phyloP scores from a whole-genome alignment of 2,797 vertebrate species.

The Arnoldichthys spilopterus region DNA sequence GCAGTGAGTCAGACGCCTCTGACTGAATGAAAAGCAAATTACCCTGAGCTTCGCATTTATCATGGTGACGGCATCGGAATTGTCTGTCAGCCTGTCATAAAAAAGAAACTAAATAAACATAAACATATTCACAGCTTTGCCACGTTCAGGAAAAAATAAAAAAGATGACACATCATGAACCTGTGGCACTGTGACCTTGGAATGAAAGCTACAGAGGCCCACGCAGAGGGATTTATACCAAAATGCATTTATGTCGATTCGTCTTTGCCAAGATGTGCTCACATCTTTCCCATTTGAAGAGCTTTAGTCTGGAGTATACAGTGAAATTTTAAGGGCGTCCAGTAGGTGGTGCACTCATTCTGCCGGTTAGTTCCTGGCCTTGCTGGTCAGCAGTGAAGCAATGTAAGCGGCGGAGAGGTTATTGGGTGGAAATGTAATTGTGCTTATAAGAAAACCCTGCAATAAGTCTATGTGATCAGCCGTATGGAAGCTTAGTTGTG shows the following conservation, averaged over 20 bases:
- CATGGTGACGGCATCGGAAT: constrained; percentile 29
- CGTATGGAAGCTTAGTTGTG: not conserved
- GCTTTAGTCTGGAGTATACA: not conserved
- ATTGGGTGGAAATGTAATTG: constrained; percentile 70
- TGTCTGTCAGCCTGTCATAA: constrained; percentile 24
- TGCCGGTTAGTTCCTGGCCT: constrained; percentile 48
- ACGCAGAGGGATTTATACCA: not conserved
- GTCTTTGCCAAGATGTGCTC: not conserved
- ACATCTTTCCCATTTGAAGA: not conserved
- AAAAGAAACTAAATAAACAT: constrained; percentile 12
- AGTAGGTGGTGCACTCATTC: constrained; percentile 79
- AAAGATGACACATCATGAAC: not conserved
- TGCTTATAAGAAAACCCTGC: constrained; percentile 61
- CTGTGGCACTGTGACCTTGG: not conserved
- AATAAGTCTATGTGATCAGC: constrained; percentile 64
- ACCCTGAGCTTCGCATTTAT: constrained; percentile 22
- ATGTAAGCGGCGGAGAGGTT: constrained; percentile 63
- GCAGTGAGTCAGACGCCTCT: not conserved
- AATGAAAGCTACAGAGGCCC: not conserved
- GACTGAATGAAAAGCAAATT: constrained; percentile 8
- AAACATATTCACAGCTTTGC: not conserved
- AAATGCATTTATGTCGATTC: not conserved
- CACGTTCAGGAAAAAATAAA: not conserved
- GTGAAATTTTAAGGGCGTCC: constrained; percentile 50
- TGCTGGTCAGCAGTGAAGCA: constrained; percentile 55